These are phyloP conservation scores for Sterrhoptilus dennistouni DNA, from an alignment of 2,113 vertebrate species.

Conservation along the genomic window DNA sequence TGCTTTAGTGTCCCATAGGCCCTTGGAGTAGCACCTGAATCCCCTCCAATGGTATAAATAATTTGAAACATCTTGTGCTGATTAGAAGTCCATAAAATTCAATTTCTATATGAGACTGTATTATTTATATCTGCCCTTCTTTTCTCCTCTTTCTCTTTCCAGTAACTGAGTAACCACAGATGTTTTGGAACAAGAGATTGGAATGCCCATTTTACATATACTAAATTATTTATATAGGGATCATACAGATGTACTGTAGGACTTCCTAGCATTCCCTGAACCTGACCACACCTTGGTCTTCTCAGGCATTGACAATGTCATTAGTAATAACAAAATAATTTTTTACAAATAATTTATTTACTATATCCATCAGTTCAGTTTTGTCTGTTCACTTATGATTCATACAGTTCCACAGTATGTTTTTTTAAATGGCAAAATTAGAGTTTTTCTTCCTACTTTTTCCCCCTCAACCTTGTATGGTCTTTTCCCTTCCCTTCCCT, in stretches of 20 bases:
- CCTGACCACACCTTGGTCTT: not conserved
- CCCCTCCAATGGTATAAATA: not conserved
- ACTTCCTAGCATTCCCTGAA: not conserved
- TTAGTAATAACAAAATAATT: not conserved
- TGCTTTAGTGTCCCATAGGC: not conserved
- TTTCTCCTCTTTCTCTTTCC: not conserved
- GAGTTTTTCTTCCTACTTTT: not conserved
- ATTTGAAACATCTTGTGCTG: not conserved
- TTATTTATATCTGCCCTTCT: not conserved
- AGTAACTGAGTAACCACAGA: not conserved
- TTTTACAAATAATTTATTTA: not conserved
- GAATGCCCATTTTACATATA: not conserved
- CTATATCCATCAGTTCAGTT: not conserved
- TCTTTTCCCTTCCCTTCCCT: not conserved
- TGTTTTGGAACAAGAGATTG: not conserved
- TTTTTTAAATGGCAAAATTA: not conserved
- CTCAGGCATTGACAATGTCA: not conserved
- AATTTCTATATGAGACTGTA: not conserved
- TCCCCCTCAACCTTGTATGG: rapidly evolving
- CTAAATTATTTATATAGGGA: not conserved
- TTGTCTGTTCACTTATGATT: not conserved
- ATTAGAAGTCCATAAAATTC: not conserved
- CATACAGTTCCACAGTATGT: not conserved
- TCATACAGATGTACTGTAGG: not conserved
- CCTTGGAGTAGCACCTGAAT: not conserved